These are phyloP conservation scores for Palaemon carinicauda DNA, from an alignment of 1,140 invertebrate genomes.

Conservation along the genomic window DNA sequence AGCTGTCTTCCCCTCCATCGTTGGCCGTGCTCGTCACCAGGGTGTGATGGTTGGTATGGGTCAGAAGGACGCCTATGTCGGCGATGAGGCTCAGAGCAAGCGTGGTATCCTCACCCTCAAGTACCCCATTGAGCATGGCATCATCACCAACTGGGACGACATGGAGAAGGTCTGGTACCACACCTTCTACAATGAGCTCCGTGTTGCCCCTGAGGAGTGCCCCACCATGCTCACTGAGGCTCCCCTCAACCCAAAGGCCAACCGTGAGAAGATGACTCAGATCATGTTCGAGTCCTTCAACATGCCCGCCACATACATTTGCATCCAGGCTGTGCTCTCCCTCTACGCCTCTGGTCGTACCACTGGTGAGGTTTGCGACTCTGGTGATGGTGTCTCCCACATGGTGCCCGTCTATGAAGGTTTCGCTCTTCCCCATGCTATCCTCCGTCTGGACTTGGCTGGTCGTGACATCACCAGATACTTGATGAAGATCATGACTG, in stretches of 20 bases:
- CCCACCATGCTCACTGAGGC: constrained; percentile 91
- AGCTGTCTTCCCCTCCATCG: constrained; percentile 74
- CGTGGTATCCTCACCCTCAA: constrained; percentile 89
- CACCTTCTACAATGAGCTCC: constrained; percentile 93
- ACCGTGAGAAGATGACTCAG: constrained; percentile 78
- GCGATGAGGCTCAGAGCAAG: constrained; percentile 92
- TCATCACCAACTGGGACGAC: constrained; percentile 96
- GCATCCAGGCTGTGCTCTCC: too few species aligned
- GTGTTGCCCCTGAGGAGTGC: constrained; percentile 93
- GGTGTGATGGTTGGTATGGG: constrained; percentile 93
- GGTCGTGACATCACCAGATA: too few species aligned
- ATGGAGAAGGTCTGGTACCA: constrained; percentile 98
- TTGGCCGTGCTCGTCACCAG: constrained; percentile 71
- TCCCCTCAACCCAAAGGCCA: constrained; percentile 90
- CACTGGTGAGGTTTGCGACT: too few species aligned
- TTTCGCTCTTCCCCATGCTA: too few species aligned
- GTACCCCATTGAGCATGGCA: constrained; percentile 94
- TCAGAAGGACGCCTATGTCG: constrained; percentile 88
- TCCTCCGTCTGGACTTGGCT: too few species aligned
- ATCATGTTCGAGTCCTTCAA: constrained; percentile 71
- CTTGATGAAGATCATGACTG: constrained; percentile 66
- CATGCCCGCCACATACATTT: not conserved
- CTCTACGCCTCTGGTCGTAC: too few species aligned
- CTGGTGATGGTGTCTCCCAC: too few species aligned
- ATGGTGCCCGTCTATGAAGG: too few species aligned